Conservation (phyloP, 2,113 vertebrate genomes). For the Carlito syrichta region DNA sequence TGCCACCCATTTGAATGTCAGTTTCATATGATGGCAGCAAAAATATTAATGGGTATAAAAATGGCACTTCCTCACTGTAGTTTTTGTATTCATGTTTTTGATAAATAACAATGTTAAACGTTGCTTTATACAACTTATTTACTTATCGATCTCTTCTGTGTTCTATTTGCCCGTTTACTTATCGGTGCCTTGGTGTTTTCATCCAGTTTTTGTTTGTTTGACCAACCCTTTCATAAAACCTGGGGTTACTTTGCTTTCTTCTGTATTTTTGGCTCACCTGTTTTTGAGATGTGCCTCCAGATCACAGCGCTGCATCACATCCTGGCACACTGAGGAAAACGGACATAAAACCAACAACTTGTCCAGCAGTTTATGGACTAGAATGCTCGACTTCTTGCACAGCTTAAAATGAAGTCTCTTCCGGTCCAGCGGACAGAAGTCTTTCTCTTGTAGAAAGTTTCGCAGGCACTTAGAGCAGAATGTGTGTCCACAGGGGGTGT, state of each 20-base stretch:
- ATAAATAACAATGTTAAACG: neutral
- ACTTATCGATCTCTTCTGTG: neutral
- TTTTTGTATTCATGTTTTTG: neutral
- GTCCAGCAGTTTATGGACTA: constrained; percentile 98
- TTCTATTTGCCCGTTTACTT: neutral
- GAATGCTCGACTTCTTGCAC: constrained; percentile 96
- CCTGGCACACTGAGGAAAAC: constrained; percentile 89
- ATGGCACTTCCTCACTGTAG: neutral
- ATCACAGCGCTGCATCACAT: constrained; percentile 96
- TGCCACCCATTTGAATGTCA: neutral
- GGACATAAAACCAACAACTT: constrained; percentile 95
- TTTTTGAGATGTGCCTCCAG: constrained; percentile 97
- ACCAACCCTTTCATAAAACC: neutral
- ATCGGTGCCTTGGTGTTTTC: neutral
- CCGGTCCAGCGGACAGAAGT: constrained; percentile 97
- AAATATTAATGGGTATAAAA: neutral
- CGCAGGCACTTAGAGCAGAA: constrained; percentile 98
- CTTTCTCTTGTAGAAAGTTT: constrained; percentile 96
- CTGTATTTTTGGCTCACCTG: constrained; percentile 84
- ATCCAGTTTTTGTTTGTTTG: neutral
- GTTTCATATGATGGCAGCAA: neutral
- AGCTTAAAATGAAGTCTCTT: constrained; percentile 93
- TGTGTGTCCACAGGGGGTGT: constrained; percentile 98
- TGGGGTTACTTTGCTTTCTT: neutral
- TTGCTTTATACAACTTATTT: neutral